phyloP scores from a whole-genome alignment of 2,113 vertebrate species.

The Ammospiza nelsoni region DNA sequence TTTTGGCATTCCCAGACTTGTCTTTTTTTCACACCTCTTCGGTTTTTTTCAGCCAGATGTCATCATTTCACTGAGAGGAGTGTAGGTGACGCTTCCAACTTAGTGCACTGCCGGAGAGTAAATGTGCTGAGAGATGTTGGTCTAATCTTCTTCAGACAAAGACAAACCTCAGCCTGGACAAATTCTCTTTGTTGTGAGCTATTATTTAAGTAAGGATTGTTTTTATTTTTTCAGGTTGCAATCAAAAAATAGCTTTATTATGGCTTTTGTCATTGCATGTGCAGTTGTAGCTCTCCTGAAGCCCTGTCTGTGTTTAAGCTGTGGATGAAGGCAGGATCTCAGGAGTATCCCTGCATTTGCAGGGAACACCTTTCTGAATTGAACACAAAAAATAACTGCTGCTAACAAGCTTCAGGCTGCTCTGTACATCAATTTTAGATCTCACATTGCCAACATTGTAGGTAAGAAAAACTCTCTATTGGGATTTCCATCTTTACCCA shows the following conservation, averaged over 20 bases:
- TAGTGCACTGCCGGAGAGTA: neutral
- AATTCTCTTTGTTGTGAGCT: neutral
- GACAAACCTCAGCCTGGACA: neutral
- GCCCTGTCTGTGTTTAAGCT: neutral
- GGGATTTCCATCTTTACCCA: neutral
- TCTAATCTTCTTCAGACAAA: neutral
- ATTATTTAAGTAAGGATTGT: neutral
- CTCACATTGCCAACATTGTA: neutral
- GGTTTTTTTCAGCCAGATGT: neutral
- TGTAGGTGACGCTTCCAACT: fast-evolving
- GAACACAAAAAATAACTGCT: neutral
- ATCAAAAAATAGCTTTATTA: neutral
- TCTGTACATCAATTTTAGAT: neutral
- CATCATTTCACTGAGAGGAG: neutral
- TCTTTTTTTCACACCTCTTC: neutral
- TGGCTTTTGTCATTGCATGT: neutral
- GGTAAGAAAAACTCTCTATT: neutral
- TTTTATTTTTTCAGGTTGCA: neutral
- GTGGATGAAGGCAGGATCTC: neutral
- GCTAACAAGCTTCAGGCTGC: neutral
- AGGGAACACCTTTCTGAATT: neutral
- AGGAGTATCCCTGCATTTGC: neutral
- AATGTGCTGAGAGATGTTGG: fast-evolving
- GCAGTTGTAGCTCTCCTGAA: neutral
- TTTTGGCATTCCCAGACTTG: neutral